phyloP scores from a whole-genome alignment of 2,797 vertebrate species.

The Thunnus albacares region DNA sequence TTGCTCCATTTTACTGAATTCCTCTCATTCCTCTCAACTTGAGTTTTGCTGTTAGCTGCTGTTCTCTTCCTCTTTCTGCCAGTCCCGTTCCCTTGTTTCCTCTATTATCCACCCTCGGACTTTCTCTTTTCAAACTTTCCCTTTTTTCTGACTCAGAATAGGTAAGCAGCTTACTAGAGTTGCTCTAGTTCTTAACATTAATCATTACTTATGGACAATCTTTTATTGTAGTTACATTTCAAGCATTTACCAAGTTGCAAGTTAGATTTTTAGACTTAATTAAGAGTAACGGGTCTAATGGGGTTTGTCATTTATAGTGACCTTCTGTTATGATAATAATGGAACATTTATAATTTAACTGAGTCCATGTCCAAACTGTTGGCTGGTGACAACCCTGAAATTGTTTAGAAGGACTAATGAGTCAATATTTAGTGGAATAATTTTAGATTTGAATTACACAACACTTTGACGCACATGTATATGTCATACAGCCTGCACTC shows the following conservation, averaged over 20 bases:
- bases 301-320: constrained; percentile 5
- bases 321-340: neutral
- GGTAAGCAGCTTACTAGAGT: constrained; percentile 5
- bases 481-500: neutral
- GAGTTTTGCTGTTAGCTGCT: neutral
- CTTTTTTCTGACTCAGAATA: constrained; percentile 8
- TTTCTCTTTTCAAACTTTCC: constrained; percentile 21
- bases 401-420: constrained; percentile 6
- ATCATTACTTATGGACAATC: neutral
- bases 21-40: constrained; percentile 8
- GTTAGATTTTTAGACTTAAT: constrained; percentile 22
- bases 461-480: constrained; percentile 6
- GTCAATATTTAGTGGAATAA: constrained; percentile 10
- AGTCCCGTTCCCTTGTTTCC: neutral
- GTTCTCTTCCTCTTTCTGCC: neutral
- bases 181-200: neutral
- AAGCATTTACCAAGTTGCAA: constrained; percentile 14
- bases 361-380: neutral
- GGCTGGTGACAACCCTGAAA: constrained; percentile 4
- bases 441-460: neutral
- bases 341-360: too few relatives aligned
- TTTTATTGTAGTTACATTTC: constrained; percentile 10
- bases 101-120: neutral
- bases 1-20: constrained; percentile 19
- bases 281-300: constrained; percentile 9